These are phyloP conservation scores for Pogonocichla stellata DNA, from an alignment of 2,113 vertebrate species.

Conservation along the genomic window DNA sequence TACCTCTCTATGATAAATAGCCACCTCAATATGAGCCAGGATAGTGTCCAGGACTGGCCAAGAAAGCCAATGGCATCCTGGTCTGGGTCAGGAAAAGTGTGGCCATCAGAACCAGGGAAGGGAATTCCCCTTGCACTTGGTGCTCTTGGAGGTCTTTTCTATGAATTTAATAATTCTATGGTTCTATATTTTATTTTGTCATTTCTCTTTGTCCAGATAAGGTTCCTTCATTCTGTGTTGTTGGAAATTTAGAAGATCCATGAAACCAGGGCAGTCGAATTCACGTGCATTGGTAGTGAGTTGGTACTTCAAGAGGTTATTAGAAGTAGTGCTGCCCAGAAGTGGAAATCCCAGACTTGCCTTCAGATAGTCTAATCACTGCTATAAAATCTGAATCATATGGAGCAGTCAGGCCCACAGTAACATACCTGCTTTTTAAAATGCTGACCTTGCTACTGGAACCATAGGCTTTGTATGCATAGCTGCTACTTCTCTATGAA, in stretches of 20 bases:
- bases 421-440: neutral
- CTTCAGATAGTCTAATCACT: neutral
- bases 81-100: neutral
- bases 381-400: neutral
- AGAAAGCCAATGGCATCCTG: neutral
- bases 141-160: neutral
- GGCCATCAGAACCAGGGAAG: neutral
- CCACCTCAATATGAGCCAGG: too few species aligned
- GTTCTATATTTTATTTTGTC: neutral
- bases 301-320: neutral
- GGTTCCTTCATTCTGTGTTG: neutral
- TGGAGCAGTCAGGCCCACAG: neutral
- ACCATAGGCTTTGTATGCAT: neutral
- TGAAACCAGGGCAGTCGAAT: neutral
- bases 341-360: neutral
- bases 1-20: too few species aligned
- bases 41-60: neutral
- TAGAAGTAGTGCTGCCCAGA: neutral
- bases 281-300: neutral
- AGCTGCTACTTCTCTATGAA: neutral
- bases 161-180: neutral
- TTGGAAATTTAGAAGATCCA: neutral
- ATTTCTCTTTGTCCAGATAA: neutral
- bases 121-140: accelerated
- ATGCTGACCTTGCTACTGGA: neutral